A percentile compares a stretch with the other conserved stretches of the same genome.
phyloP scores from a whole-genome alignment of 2,113 vertebrate species.

The Chionis minor region DNA sequence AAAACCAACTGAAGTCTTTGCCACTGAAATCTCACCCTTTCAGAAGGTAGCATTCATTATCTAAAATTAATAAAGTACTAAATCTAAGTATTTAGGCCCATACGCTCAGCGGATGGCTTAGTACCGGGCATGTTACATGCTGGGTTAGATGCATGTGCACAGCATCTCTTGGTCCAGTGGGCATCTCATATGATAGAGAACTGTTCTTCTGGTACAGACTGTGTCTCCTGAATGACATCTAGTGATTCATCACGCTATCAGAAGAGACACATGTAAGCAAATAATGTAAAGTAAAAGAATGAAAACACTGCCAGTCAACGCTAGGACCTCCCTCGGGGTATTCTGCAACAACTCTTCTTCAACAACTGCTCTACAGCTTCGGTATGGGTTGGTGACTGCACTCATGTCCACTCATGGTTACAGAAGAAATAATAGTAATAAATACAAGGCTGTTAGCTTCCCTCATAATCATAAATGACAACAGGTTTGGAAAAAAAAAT shows the following conservation, averaged over 20 bases:
- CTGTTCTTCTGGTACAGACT: neutral
- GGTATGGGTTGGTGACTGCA: neutral
- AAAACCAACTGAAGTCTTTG: neutral
- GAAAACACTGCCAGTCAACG: neutral
- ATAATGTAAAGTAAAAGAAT: neutral
- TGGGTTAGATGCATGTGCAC: neutral
- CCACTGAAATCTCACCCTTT: neutral
- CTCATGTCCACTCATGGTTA: neutral
- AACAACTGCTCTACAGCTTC: neutral
- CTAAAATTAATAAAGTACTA: neutral
- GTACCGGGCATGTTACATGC: neutral
- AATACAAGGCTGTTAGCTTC: neutral
- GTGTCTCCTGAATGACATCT: neutral
- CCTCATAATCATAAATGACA: neutral
- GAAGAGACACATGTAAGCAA: neutral
- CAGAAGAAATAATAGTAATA: neutral
- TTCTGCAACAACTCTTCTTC: neutral
- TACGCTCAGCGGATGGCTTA: neutral
- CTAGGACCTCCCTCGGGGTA: neutral
- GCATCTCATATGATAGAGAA: neutral
- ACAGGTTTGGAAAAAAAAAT: neutral
- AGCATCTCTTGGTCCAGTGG: neutral
- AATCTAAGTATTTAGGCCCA: neutral
- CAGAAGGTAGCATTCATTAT: neutral
- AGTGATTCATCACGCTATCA: neutral